Conservation (phyloP, 2,888 invertebrate species). For the Melinopterus prodromus region DNA sequence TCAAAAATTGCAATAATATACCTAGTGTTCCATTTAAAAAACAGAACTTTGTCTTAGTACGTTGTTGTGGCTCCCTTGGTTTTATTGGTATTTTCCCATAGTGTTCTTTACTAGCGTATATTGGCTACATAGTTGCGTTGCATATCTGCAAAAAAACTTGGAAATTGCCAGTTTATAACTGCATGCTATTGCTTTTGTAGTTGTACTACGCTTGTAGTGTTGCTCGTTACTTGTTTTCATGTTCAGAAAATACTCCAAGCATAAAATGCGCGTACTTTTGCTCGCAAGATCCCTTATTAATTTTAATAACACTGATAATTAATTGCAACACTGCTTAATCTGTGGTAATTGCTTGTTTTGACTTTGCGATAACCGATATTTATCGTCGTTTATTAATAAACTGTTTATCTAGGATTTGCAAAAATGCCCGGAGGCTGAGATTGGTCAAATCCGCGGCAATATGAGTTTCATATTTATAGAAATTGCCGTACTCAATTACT, state of each 20-base stretch:
- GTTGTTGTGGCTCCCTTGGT: too few relatives aligned
- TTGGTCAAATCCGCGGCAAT: neutral
- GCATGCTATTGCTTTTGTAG: too few relatives aligned
- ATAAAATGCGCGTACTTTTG: neutral
- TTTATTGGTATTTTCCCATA: too few relatives aligned
- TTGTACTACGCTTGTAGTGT: too few relatives aligned
- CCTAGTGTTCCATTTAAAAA: too few relatives aligned
- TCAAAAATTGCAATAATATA: too few relatives aligned
- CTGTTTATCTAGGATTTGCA: neutral
- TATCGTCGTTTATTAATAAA: neutral
- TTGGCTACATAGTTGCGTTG: too few relatives aligned
- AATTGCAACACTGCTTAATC: conserved; percentile 4
- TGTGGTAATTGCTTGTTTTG: conserved; percentile 4
- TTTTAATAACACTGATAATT: neutral
- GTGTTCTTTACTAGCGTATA: too few relatives aligned
- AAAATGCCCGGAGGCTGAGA: neutral
- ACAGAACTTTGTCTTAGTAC: too few relatives aligned
- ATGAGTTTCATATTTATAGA: neutral
- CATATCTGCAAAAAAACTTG: too few relatives aligned
- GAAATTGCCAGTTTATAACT: too few relatives aligned
- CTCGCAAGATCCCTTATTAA: neutral
- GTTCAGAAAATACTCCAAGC: neutral
- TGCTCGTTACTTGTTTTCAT: neutral
- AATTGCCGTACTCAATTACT: neutral
- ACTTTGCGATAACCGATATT: neutral